phyloP scores from a whole-genome alignment of 2,113 vertebrate species.

The Alligator mississippiensis region DNA sequence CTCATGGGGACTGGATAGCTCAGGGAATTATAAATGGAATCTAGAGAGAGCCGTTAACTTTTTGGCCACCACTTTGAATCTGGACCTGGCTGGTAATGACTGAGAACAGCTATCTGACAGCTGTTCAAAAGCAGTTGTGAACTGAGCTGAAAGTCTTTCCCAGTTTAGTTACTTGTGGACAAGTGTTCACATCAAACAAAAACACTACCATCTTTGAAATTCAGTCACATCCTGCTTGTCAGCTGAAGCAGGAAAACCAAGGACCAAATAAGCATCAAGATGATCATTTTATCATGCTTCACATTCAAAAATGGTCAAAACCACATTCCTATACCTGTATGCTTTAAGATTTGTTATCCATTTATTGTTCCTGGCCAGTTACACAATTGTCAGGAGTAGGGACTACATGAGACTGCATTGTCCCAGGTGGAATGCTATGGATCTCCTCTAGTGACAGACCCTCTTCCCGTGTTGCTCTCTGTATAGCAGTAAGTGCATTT shows the following conservation, averaged over 20 bases:
- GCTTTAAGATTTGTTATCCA: neutral
- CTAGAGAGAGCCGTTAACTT: neutral
- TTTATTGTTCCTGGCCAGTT: neutral
- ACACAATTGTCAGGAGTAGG: neutral
- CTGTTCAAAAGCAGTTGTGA: neutral
- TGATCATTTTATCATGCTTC: neutral
- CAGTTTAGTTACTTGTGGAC: neutral
- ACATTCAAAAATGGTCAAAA: neutral
- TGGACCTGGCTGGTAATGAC: neutral
- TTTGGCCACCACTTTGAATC: neutral
- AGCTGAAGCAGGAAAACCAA: neutral
- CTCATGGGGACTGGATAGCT: neutral
- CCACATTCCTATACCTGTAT: neutral
- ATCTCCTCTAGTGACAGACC: accelerated
- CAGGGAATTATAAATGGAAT: neutral
- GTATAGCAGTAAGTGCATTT: accelerated
- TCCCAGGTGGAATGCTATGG: neutral
- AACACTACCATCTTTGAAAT: neutral
- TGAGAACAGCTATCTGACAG: neutral
- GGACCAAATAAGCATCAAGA: neutral
- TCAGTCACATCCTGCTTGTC: neutral
- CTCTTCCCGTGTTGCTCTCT: neutral
- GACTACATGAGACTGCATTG: neutral
- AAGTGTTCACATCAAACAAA: neutral
- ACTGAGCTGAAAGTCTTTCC: neutral